A percentile compares a stretch with the other conserved stretches of the same genome.
phyloP scores from a whole-genome alignment of 2,888 invertebrate species.

The Scaptomyza tumidula region DNA sequence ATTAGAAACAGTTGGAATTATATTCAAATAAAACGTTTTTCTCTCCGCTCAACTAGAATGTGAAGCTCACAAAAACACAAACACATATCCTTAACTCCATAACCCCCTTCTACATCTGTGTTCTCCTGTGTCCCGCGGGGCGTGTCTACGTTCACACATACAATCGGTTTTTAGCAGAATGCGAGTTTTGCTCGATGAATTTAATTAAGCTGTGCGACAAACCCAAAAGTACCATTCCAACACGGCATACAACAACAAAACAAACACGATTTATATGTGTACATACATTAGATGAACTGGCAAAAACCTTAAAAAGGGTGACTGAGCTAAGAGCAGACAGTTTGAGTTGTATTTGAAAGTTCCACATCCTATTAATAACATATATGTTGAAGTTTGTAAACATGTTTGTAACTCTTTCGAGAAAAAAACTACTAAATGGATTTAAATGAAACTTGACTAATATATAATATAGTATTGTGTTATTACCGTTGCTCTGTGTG shows the following conservation, averaged over 20 bases:
- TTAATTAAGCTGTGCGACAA: conserved; percentile 75
- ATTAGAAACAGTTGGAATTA: conserved; percentile 79
- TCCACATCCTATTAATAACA: too few relatives aligned
- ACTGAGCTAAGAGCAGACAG: not conserved
- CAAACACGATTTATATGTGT: conserved; percentile 36
- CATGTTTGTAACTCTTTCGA: too few relatives aligned
- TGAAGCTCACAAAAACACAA: conserved; percentile 19
- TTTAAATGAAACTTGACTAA: too few relatives aligned
- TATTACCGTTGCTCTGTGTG: too few relatives aligned
- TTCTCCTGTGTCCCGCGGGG: conserved; percentile 30
- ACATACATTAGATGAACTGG: not conserved
- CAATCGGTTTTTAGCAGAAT: conserved; percentile 26
- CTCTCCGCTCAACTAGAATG: conserved; percentile 18
- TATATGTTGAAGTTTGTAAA: too few relatives aligned
- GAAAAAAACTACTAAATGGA: too few relatives aligned
- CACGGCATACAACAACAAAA: conserved; percentile 23
- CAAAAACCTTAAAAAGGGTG: not conserved
- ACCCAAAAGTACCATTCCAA: conserved; percentile 49
- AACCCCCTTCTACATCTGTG: not conserved
- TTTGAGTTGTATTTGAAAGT: not conserved
- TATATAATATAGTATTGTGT: too few relatives aligned
- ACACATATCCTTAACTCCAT: conserved; percentile 18
- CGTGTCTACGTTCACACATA: conserved; percentile 39
- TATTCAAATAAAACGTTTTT: conserved; percentile 74
- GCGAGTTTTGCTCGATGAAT: conserved; percentile 56